Percentiles rank a stretch among this genome's conserved stretches.
Conservation (phyloP, 2,113 vertebrate genomes). For the Cottus gobio region DNA sequence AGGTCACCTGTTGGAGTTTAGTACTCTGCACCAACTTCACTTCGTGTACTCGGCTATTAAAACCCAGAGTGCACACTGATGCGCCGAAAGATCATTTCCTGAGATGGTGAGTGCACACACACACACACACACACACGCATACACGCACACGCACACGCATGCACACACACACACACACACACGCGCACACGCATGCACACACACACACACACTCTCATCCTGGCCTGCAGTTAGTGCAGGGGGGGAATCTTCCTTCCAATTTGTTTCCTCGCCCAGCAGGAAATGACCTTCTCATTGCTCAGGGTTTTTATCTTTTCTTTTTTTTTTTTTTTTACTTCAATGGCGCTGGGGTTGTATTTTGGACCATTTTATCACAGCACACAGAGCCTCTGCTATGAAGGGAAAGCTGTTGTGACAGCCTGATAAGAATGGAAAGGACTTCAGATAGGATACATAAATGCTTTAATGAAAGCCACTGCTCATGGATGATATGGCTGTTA, state of each 20-base stretch:
- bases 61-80: constrained; percentile 7
- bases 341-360: constrained; percentile 39
- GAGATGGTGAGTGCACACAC: neutral
- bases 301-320: constrained; percentile 24
- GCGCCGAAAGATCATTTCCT: constrained; percentile 25
- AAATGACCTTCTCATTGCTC: constrained; percentile 43
- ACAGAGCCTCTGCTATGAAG: constrained; percentile 22
- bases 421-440: constrained; percentile 29
- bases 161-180: neutral
- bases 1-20: neutral
- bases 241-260: constrained; percentile 27
- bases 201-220: too few relatives aligned
- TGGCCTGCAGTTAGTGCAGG: too few relatives aligned
- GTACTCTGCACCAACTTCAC: neutral
- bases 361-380: constrained; percentile 22
- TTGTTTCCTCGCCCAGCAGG: constrained; percentile 41
- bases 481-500: constrained; percentile 9
- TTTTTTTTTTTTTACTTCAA: constrained; percentile 2
- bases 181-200: too few relatives aligned
- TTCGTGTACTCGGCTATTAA: constrained; percentile 10
- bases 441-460: constrained; percentile 4
- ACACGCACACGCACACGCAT: neutral
- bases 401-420: neutral
- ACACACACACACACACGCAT: neutral
- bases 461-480: constrained; percentile 30